phyloP scores from a whole-genome alignment of 2,797 vertebrate genomes.

The Rhinoraja longicauda region DNA sequence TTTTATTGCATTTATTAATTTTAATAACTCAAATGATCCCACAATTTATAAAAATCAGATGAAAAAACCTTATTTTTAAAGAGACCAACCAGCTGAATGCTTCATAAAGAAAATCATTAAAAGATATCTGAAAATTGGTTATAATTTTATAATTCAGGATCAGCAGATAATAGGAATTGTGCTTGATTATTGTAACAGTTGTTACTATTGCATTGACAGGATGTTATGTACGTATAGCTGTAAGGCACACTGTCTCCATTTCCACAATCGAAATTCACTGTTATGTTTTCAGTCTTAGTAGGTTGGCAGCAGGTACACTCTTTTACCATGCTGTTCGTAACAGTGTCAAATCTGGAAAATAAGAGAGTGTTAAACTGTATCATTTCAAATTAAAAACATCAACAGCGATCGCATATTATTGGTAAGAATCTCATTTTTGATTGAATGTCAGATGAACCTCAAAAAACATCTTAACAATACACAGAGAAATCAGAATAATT shows the following conservation, averaged over 20 bases:
- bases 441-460: not conserved
- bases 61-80: not conserved
- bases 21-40: conserved; percentile 1
- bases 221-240: not conserved
- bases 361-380: not conserved
- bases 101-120: not conserved
- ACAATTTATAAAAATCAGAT: not conserved
- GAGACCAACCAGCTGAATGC: not conserved
- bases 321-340: conserved; percentile 2
- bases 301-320: not conserved
- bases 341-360: conserved; percentile 17
- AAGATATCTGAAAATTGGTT: not conserved
- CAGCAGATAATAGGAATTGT: not conserved
- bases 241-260: not conserved
- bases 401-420: not conserved
- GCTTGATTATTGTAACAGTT: not conserved
- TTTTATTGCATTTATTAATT: not conserved
- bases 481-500: not conserved
- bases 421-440: not conserved
- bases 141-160: not conserved
- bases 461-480: not conserved
- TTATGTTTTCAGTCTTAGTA: not conserved
- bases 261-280: not conserved
- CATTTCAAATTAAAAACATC: not conserved
- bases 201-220: not conserved